Evolutionary conservation across 2,797 vertebrate species (phyloP), one percentile per base, ranked within the genome.

Genomic region (Diceros bicornis): DNA sequence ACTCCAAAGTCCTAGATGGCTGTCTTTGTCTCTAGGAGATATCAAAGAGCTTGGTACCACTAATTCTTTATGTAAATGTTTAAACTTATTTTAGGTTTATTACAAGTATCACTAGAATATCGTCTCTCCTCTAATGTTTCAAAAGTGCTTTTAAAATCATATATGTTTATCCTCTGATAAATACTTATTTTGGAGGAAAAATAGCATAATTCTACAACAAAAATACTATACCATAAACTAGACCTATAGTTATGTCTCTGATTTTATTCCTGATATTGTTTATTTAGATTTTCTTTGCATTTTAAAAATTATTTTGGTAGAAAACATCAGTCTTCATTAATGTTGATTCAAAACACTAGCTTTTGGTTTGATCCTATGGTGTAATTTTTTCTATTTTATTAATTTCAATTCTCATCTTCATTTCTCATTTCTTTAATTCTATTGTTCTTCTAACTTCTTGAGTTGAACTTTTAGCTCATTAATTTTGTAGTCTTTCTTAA

Each of bases 71-170:
- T 75, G 81, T 44, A 97, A 95, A 93, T 77, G 21, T 97, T 89
- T 77, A 59, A 94, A 97, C 91, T 94, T 93, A 61, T 96, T 98
- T 98, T 96, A 88, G 29, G 90, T 69, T 68, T 94, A 68, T 59
- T 55, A 50, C 7, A 92, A 71, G 13, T 90, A 32, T 97, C 0
- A 85, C 97, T 94, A 97, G 71, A 77, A 41, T 97, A 89, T 68
- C 87, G 83, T 93, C 97, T 98, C 71, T 69, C 50, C 69, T 95
- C 92, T 94, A 86, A 37, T 1, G 14, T 97, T 92, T 95, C 62
- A 94, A 94, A 89, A 96, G 23, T 85, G 66, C 27, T 81, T 64
- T 96, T 81, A 92, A 88, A 94, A 94, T 94, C 37, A 61, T 62
- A 62, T 84, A 41, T 72, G 34, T 77, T 84, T 52, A 25, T 71